Evolutionary conservation across 2,113 vertebrate species (phyloP).

Genomic region (Corapipo altera): DNA sequence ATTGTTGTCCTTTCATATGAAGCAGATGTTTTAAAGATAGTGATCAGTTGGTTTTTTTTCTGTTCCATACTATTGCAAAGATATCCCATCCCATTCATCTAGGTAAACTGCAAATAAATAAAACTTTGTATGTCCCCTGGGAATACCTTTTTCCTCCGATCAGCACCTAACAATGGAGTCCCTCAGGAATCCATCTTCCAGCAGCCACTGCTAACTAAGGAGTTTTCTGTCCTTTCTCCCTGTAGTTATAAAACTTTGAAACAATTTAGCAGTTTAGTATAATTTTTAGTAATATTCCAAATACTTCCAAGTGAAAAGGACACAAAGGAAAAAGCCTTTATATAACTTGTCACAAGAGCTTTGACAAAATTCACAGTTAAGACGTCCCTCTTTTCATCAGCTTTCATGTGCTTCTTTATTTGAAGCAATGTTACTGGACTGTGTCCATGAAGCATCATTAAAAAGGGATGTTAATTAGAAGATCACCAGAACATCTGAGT

Average conservation of each 20-base stretch:
- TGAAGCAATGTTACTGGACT: slow-evolving; percentile 8
- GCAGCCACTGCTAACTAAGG: background rate
- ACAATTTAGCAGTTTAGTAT: background rate
- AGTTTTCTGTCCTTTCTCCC: background rate
- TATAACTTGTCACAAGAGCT: background rate
- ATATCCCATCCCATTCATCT: background rate
- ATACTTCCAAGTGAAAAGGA: background rate
- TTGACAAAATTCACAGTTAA: background rate
- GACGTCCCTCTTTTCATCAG: background rate
- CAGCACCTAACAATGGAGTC: background rate
- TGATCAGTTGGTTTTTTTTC: background rate
- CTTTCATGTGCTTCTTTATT: slow-evolving; percentile 19
- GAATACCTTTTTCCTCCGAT: background rate
- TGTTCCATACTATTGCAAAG: background rate
- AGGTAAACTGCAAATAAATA: background rate
- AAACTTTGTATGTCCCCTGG: background rate
- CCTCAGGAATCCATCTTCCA: background rate
- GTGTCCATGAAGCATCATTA: background rate
- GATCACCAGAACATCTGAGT: slow-evolving; percentile 54
- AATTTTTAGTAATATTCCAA: slow-evolving; percentile 3
- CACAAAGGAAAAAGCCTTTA: background rate
- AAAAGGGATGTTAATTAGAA: slow-evolving; percentile 35
- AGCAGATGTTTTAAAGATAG: background rate
- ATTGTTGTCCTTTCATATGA: background rate
- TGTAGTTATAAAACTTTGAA: background rate